A percentile compares a stretch with the other conserved stretches of the same genome.
Conservation (phyloP, 2,797 vertebrate genomes). For the Tenualosa ilisha region DNA sequence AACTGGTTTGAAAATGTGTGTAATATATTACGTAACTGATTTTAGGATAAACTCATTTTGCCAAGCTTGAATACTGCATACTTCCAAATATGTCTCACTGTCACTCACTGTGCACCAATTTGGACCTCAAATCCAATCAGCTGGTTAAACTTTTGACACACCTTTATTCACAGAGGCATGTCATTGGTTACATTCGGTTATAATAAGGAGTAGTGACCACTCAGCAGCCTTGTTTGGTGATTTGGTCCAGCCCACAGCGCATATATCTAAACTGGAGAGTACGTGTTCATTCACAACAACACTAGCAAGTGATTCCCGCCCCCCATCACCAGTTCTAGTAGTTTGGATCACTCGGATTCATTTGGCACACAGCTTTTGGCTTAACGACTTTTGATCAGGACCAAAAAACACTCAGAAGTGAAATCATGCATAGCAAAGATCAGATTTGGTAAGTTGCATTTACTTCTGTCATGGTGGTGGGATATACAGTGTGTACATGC, state of each 20-base stretch:
- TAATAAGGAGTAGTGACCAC: slow-evolving; percentile 52
- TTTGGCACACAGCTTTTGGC: slow-evolving; percentile 9
- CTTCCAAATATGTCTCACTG: slow-evolving; percentile 2
- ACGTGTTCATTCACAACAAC: slow-evolving; percentile 41
- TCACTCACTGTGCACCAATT: slow-evolving; percentile 23
- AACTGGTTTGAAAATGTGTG: neutral
- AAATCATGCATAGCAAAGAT: slow-evolving; percentile 60
- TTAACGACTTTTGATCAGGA: neutral
- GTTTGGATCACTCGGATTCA: slow-evolving; percentile 18
- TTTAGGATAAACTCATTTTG: slow-evolving; percentile 1
- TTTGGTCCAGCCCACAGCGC: slow-evolving; percentile 33
- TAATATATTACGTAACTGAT: neutral
- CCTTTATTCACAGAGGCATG: slow-evolving; percentile 29
- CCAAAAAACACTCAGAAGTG: neutral
- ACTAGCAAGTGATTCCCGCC: neutral
- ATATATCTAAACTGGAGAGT: slow-evolving; percentile 46
- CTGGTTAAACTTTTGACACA: slow-evolving; percentile 24
- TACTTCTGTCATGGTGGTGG: neutral
- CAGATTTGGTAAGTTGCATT: slow-evolving; percentile 55
- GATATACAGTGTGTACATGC: neutral
- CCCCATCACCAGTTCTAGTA: neutral
- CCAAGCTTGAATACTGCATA: neutral
- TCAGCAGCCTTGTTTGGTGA: slow-evolving; percentile 45
- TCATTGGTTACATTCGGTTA: slow-evolving; percentile 39
- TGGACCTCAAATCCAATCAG: slow-evolving; percentile 24